Conservation (phyloP, 2,113 vertebrate genomes). For the Girardinichthys multiradiatus region DNA sequence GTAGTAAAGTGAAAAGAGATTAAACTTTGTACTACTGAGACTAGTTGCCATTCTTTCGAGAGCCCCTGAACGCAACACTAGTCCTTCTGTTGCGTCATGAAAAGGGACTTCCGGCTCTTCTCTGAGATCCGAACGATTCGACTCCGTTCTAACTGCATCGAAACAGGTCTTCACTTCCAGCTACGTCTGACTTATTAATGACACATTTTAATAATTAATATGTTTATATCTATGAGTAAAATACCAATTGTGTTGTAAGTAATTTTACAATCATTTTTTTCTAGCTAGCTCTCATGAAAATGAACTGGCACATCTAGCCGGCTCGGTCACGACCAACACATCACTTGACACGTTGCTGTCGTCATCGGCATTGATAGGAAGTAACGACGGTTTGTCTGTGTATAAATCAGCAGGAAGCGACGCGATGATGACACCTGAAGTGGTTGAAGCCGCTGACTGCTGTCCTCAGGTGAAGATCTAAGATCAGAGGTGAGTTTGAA, state of each 20-base stretch:
- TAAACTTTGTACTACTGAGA: not conserved
- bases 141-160: not conserved
- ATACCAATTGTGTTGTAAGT: not conserved
- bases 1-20: no score
- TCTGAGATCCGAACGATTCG: not conserved
- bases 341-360: constrained; percentile 19
- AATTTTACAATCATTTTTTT: not conserved
- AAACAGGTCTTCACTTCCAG: not conserved
- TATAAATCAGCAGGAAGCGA: constrained; percentile 1
- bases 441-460: not conserved
- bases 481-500: constrained; percentile 53
- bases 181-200: not conserved
- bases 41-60: constrained; percentile 8
- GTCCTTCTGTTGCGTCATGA: not conserved
- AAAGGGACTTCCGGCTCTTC: not conserved
- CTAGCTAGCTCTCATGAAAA: not conserved
- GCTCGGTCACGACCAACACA: not conserved
- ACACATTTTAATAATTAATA: not conserved
- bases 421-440: constrained; percentile 35
- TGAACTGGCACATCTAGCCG: not conserved
- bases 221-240: not conserved
- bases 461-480: constrained; percentile 9
- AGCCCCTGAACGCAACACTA: constrained; percentile 30
- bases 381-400: constrained; percentile 33
- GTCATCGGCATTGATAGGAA: constrained; percentile 68